Evolutionary conservation across 2,797 vertebrate genomes (phyloP), one percentile per base, ranked within the genome.

Genomic region (Siniperca obscura): DNA sequence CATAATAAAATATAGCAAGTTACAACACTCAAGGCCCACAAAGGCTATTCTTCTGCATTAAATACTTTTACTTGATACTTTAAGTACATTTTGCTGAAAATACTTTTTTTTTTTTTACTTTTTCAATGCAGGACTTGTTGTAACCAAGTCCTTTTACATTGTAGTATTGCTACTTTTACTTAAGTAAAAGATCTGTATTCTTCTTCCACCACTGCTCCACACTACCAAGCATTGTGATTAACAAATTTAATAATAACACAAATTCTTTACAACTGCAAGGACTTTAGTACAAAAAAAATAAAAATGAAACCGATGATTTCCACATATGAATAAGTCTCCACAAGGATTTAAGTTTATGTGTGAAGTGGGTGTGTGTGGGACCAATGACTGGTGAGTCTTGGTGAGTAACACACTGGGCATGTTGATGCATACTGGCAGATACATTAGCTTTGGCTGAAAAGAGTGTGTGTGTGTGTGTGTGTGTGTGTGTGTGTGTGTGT

Each of bases 361-460:
- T 68, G 30, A 16, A 22, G 57, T 66, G 68, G 8, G 69, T 55
- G 80, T 64, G 76, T 65, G 69, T 71, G 76, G 27, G 80, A 59
- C 68, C 76, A 72, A 71, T 76, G 70, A 62, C 73, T 81, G 75
- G 48, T 84, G 84, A 87, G 84, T 84, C 48, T 4, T 69, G 79
- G 62, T 90, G 91, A 92, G 81, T 84, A 91, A 89, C 86, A 72
- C 80, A 55, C 38, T 71, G 56, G 53, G 42, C 55, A 74, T 36
- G 50, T n/a, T 81, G 82, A 89, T 86, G 70, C 73, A 53, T 70
- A 34, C 77, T 91, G 89, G 86, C 85, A 87, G 78, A 80, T 79
- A 62, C 46, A 74, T 79, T 75, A 74, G 69, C 74, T 66, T 30
- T 60, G 30, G 44, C n/a, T 52, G 30, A 38, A 52, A 65, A 16